Evolutionary conservation across 1,140 invertebrate species (phyloP), one percentile per base, ranked within the genome.

Genomic region (Ooceraea biroi): DNA sequence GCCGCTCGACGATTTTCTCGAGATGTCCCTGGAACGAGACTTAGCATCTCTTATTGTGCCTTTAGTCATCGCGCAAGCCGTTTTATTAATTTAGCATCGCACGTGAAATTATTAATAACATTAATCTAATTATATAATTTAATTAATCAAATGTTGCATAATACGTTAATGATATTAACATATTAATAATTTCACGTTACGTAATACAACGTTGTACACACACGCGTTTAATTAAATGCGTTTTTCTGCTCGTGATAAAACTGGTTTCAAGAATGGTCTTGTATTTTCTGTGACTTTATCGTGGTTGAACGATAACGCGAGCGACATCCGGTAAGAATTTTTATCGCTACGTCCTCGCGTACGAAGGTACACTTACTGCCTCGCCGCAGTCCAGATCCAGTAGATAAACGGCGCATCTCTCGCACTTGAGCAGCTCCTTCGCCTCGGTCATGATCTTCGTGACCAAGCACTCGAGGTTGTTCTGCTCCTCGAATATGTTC

Each of bases 371-470:
- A 95, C 96, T 97, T 93, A 98, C 97, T 93, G 97, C 97, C 95
- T 98, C 97, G 90, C 97, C 97, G 90, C 97, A 97, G 89, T 98
- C 97, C 48, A 97, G 95, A 92, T 98, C 97, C 48, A 98, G 95
- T 41, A 98, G 95, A 93, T 98, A 99, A 0, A 99, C 98, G 1
- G 98, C 97, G 92, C 98, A 99, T 68, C 98, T 95, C 91, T 99
- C 97, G 93, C 98, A 99, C 92, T 98, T 98, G 36, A 99, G 95
- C 71, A 99, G 94, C 85, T 98, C 98, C 87, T 98, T 96, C 0
- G 98, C 98, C 94, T 99, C 98, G 8, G 97, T 98, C 98, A 99
- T 99, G 88, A 99, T 99, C 95, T 99, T 99, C 63, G 98, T 98
- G 27, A 99, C 98, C 12, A 99, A 95, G 88, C 97, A 97, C 92